Conservation (phyloP, 2,888 invertebrate species). For the Pterobdella sp. region DNA sequence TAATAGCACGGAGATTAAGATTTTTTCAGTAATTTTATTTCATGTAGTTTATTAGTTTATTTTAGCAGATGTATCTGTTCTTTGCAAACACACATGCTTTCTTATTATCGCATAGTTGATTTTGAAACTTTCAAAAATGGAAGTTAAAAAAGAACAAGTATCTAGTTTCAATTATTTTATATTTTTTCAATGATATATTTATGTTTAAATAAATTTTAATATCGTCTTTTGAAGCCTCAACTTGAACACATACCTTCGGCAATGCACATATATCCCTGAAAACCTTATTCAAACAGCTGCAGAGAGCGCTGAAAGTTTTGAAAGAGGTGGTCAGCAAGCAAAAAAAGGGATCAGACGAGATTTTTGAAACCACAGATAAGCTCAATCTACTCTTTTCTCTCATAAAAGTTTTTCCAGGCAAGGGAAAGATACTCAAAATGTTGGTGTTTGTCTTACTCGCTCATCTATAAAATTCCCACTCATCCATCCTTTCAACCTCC, state of each 20-base stretch:
- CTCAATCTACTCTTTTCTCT: constrained; percentile 42
- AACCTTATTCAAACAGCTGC: constrained; percentile 10
- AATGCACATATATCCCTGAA: too few species aligned
- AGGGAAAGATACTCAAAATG: constrained; percentile 23
- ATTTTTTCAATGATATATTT: neutral
- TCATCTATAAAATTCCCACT: neutral
- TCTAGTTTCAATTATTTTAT: neutral
- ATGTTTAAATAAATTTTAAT: neutral
- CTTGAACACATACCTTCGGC: neutral
- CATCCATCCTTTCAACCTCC: neutral
- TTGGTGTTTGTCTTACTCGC: neutral
- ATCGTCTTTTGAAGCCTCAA: too few species aligned
- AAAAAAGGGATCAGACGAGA: constrained; percentile 23
- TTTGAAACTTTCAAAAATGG: too few species aligned
- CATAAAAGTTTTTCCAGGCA: constrained; percentile 40
- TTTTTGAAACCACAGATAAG: constrained; percentile 37
- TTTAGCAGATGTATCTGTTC: too few species aligned
- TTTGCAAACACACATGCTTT: too few species aligned
- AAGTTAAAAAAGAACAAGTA: neutral
- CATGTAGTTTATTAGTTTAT: too few species aligned
- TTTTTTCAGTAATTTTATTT: too few species aligned
- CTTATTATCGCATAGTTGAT: too few species aligned
- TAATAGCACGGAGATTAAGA: too few species aligned
- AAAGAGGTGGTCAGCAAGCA: constrained; percentile 33
- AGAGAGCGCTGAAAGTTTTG: constrained; percentile 31